Conservation (phyloP, 1,140 invertebrate genomes). For the Drosophila elegans region DNA sequence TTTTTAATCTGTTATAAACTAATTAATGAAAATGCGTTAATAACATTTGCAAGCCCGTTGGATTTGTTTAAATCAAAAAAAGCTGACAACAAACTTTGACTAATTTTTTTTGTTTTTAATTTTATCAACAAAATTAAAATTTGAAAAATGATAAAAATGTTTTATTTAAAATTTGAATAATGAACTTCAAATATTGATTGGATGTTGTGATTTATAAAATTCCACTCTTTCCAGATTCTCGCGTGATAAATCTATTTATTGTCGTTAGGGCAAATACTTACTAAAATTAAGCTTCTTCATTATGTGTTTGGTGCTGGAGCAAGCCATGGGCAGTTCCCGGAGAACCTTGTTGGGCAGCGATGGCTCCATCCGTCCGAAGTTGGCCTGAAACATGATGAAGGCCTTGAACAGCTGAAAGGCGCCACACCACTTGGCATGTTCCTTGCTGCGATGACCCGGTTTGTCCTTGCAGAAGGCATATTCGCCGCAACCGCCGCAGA, state of each 20-base stretch:
- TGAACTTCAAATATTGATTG: too few species aligned
- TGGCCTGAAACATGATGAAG: constrained; percentile 85
- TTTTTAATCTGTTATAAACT: too few species aligned
- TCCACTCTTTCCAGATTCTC: too few species aligned
- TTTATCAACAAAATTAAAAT: too few species aligned
- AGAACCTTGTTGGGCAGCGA: constrained; percentile 86
- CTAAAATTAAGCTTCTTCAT: constrained; percentile 62
- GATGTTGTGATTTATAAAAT: too few species aligned
- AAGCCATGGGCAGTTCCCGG: constrained; percentile 64
- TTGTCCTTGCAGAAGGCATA: constrained; percentile 86
- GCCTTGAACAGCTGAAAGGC: constrained; percentile 86
- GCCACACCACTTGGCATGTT: constrained; percentile 86
- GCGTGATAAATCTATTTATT: neutral
- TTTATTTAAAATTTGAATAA: too few species aligned
- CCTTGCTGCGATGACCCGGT: constrained; percentile 84
- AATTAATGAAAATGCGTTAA: too few species aligned
- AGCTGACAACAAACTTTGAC: too few species aligned
- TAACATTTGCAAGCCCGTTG: too few species aligned
- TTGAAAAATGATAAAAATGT: too few species aligned
- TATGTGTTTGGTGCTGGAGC: constrained; percentile 63
- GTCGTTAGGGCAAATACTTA: constrained; percentile 4
- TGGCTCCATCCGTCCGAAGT: constrained; percentile 86
- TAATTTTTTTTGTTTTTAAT: too few species aligned
- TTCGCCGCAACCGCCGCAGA: constrained; percentile 87
- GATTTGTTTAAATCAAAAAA: too few species aligned